phyloP scores from a whole-genome alignment of 2,797 vertebrate genomes.

The Leptodactylus fallax region DNA sequence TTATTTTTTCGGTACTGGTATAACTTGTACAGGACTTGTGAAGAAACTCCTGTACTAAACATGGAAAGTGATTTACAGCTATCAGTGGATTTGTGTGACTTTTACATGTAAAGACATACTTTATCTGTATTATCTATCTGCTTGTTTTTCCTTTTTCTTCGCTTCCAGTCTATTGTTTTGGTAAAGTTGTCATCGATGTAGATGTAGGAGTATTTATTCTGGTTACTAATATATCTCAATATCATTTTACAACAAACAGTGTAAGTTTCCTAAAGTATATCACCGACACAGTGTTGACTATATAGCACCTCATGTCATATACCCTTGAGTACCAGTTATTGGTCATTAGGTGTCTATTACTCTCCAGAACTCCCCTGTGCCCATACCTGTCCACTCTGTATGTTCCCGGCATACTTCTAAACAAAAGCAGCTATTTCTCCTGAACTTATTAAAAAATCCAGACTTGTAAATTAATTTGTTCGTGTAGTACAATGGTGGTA shows the following conservation, averaged over 20 bases:
- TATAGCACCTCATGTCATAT: neutral
- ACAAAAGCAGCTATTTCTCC: constrained; percentile 77
- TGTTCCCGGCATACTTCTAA: neutral
- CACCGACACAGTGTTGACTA: neutral
- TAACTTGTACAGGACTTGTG: no score
- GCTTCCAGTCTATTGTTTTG: no score
- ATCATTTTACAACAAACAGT: neutral
- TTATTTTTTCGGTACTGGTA: no score
- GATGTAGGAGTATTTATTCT: neutral
- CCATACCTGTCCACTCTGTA: constrained; percentile 13
- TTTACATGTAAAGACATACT: no score
- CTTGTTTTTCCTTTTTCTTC: no score
- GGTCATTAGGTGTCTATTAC: neutral
- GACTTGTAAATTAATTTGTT: constrained; percentile 99
- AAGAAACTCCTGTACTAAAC: no score
- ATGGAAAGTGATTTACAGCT: no score
- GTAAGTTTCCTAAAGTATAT: neutral
- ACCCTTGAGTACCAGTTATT: neutral
- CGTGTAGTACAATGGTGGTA: constrained; percentile 98
- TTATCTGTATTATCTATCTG: no score
- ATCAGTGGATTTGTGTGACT: no score
- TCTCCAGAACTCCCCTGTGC: neutral
- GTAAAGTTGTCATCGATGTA: neutral
- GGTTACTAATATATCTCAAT: neutral
- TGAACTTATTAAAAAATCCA: constrained; percentile 83